These are phyloP conservation scores for Sitta carolinensis DNA, from an alignment of 2,797 vertebrate species.

Conservation along the genomic window DNA sequence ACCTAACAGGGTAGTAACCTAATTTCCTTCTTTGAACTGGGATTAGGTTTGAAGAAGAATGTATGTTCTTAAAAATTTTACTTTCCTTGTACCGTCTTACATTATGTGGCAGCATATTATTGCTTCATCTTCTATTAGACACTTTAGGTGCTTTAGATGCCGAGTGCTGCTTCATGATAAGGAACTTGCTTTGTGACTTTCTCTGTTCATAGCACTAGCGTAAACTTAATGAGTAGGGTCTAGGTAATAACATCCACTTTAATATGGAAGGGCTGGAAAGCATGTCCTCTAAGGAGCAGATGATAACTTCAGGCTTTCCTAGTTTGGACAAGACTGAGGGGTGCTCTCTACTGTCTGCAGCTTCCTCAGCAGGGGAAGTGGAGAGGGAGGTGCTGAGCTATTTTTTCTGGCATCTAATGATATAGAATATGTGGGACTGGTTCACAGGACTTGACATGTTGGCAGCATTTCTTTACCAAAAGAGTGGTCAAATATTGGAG, in stretches of 20 bases:
- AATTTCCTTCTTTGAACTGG: background rate
- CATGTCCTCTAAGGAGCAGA: fast-evolving
- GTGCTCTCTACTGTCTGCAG: background rate
- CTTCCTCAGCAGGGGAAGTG: background rate
- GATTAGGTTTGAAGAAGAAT: background rate
- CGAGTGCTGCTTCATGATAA: background rate
- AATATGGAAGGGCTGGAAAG: background rate
- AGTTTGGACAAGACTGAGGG: background rate
- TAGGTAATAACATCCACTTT: background rate
- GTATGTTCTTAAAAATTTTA: background rate
- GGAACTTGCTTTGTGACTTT: background rate
- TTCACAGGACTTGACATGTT: fast-evolving
- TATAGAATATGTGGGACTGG: fast-evolving
- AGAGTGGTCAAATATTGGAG: background rate
- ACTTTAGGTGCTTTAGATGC: background rate
- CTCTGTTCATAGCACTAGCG: background rate
- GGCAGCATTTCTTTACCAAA: background rate
- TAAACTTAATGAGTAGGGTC: background rate
- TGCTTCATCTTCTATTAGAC: background rate
- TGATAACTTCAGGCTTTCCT: background rate
- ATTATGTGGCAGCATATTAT: background rate
- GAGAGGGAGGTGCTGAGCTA: background rate
- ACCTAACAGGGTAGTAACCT: background rate
- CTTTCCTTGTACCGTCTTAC: background rate
- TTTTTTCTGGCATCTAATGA: background rate